phyloP scores from a whole-genome alignment of 2,888 invertebrate species.

The Ormyrus rosae region DNA sequence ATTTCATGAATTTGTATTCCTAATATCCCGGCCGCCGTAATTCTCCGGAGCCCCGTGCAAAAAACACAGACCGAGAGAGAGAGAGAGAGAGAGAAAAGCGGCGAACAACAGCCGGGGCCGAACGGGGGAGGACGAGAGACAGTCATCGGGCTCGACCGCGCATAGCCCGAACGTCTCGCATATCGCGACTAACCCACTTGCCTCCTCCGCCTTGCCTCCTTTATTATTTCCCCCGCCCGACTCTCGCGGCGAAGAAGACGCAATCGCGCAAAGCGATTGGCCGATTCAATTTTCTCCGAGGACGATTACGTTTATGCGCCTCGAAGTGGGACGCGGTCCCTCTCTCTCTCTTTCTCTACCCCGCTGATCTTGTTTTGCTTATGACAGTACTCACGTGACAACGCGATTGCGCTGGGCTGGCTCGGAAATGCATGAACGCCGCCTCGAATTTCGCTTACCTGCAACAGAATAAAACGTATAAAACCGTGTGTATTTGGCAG shows the following conservation, averaged over 20 bases:
- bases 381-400: conserved; percentile 16
- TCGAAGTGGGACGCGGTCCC: not conserved
- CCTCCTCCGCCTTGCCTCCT: not conserved
- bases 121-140: not conserved
- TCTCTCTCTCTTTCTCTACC: not conserved
- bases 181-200: not conserved
- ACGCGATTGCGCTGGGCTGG: conserved; percentile 12
- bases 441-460: conserved; percentile 37
- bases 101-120: too few relatives aligned
- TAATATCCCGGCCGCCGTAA: conserved; percentile 32
- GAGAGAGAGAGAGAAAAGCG: conserved; percentile 3
- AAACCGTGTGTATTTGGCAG: too few relatives aligned
- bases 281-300: conserved; percentile 55
- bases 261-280: conserved; percentile 52
- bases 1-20: conserved; percentile 50
- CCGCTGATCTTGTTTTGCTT: not conserved
- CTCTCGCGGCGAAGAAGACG: conserved; percentile 25
- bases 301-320: conserved; percentile 20
- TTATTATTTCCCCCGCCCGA: conserved; percentile 23
- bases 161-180: conserved; percentile 30
- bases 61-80: conserved; percentile 8
- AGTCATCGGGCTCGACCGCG: conserved; percentile 32
- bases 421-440: not conserved
- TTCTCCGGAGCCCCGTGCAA: not conserved
- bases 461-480: conserved; percentile 21